These are phyloP conservation scores for Cerastis leucographa DNA, from an alignment of 2,888 invertebrate genomes.

Conservation along the genomic window DNA sequence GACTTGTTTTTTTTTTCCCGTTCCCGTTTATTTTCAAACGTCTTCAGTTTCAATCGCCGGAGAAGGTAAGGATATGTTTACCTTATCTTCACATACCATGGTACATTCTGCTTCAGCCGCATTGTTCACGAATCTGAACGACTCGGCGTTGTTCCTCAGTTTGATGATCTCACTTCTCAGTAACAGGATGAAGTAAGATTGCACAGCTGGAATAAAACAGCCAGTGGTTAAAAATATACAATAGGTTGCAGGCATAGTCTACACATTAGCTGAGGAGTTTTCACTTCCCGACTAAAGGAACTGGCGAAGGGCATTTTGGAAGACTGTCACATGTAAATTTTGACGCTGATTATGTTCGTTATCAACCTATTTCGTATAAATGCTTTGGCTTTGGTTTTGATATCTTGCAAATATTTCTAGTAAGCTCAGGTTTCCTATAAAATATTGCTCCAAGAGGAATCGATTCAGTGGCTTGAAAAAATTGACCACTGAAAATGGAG, in stretches of 20 bases:
- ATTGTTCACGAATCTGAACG: conserved; percentile 14
- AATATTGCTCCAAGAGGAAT: background rate
- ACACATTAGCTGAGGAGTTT: background rate
- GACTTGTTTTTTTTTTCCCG: background rate
- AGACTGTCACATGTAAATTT: background rate
- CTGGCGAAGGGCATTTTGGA: background rate
- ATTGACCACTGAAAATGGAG: background rate
- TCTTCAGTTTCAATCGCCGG: background rate
- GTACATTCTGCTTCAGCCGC: conserved; percentile 27
- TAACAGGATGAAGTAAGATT: conserved; percentile 20
- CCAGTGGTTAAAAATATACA: background rate
- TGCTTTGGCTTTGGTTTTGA: background rate
- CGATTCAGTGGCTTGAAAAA: background rate
- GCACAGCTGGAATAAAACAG: background rate
- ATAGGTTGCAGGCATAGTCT: background rate
- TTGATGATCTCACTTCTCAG: conserved; percentile 24
- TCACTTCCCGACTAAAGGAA: background rate
- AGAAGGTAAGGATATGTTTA: background rate
- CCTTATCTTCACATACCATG: background rate
- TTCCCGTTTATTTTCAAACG: background rate
- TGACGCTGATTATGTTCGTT: background rate
- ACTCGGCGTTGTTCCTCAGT: background rate
- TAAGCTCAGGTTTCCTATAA: background rate
- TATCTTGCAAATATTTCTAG: background rate
- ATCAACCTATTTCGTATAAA: background rate